A percentile compares a stretch with the other conserved stretches of the same genome.
These are phyloP conservation scores for Smutsia temminckii DNA, from an alignment of 2,797 vertebrate species.

Conservation along the genomic window DNA sequence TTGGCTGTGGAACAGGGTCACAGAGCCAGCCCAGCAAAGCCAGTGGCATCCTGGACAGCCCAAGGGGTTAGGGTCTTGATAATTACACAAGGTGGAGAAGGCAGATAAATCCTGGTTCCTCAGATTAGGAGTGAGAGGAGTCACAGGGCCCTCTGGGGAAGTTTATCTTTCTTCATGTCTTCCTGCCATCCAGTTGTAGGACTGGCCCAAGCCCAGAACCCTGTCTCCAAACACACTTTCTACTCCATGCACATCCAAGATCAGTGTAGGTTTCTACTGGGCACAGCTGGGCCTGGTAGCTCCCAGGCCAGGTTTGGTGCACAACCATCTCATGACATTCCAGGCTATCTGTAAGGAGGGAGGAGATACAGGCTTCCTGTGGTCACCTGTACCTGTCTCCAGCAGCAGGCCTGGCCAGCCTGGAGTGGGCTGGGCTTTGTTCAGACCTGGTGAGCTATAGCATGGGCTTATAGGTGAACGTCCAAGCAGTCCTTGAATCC, in stretches of 20 bases:
- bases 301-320: not conserved
- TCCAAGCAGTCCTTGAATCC: not conserved
- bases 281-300: not conserved
- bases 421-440: not conserved
- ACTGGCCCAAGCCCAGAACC: not conserved
- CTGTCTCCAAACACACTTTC: not conserved
- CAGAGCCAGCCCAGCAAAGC: not conserved
- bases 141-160: not conserved
- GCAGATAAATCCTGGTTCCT: not conserved
- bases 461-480: not conserved
- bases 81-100: not conserved
- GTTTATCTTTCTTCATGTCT: not conserved
- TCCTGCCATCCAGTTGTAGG: not conserved
- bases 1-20: not conserved
- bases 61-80: not conserved
- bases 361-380: not conserved
- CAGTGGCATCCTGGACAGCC: not conserved
- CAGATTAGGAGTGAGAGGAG: not conserved
- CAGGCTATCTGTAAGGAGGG: not conserved
- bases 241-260: not conserved
- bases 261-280: not conserved
- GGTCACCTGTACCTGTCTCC: not conserved
- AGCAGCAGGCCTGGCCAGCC: not conserved
- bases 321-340: not conserved
- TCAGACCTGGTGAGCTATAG: not conserved